These are phyloP conservation scores for Ceratoteleas bidentatus DNA, from an alignment of 1,140 invertebrate species.

Conservation along the genomic window DNA sequence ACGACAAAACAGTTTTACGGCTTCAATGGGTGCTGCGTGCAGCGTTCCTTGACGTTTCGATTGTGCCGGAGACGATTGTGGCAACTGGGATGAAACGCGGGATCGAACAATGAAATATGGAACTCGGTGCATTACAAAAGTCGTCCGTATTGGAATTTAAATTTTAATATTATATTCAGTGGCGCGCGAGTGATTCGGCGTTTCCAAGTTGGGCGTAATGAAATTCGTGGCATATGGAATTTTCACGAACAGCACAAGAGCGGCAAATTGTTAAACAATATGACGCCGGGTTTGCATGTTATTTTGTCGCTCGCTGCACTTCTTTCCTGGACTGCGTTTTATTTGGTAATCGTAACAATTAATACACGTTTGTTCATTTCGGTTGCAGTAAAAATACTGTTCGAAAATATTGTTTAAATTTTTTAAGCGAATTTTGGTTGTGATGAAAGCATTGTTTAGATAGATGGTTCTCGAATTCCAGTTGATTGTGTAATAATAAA, in stretches of 20 bases:
- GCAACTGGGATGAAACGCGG: not conserved
- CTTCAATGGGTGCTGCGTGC: no score
- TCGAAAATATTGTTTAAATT: no score
- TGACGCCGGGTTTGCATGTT: conserved; percentile 4
- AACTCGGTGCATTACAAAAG: conserved; percentile 12
- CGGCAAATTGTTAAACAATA: conserved; percentile 11
- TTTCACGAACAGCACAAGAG: conserved; percentile 2
- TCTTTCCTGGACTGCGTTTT: conserved; percentile 2
- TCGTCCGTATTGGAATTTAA: conserved; percentile 27
- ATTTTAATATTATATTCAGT: conserved; percentile 44
- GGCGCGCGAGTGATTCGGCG: conserved; percentile 15
- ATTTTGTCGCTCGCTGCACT: no score
- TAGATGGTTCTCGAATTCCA: no score
- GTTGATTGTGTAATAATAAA: no score
- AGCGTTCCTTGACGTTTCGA: not conserved
- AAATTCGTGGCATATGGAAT: conserved; percentile 17
- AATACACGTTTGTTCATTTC: no score
- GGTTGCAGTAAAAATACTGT: no score
- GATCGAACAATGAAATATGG: conserved; percentile 32
- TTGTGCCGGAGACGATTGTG: not conserved
- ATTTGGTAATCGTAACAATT: no score
- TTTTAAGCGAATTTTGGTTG: no score
- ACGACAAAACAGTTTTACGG: no score
- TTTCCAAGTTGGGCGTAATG: conserved; percentile 13
- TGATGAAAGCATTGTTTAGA: no score